phyloP scores from a whole-genome alignment of 2,888 invertebrate species.

The Ectemnius continuus region DNA sequence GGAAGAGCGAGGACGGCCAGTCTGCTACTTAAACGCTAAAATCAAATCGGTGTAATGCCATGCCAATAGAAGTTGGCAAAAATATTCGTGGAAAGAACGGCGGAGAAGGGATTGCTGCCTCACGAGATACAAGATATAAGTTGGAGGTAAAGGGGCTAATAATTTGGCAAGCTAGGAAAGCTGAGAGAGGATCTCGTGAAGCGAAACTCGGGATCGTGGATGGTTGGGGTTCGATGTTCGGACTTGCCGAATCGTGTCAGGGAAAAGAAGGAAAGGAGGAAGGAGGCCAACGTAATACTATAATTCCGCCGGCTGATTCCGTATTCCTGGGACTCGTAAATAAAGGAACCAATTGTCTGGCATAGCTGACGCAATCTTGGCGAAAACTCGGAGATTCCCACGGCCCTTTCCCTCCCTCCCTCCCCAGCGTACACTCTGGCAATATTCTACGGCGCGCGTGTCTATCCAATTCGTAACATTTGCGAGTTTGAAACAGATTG shows the following conservation, averaged over 20 bases:
- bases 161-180: too few relatives aligned
- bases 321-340: slow-evolving; percentile 48
- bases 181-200: neutral
- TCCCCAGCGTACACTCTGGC: neutral
- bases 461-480: neutral
- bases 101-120: slow-evolving; percentile 19
- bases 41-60: neutral
- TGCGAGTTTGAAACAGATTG: neutral
- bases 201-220: neutral
- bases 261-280: slow-evolving; percentile 1
- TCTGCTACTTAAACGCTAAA: neutral
- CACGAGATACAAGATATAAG: slow-evolving; percentile 5
- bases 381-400: slow-evolving; percentile 40
- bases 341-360: slow-evolving; percentile 48
- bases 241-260: neutral
- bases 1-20: neutral
- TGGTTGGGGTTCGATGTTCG: neutral
- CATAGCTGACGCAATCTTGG: slow-evolving; percentile 40
- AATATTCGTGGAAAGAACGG: too few relatives aligned
- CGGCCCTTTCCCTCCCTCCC: neutral
- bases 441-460: neutral
- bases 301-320: slow-evolving; percentile 39
- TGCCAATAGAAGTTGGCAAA: slow-evolving; percentile 1
- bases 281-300: slow-evolving; percentile 39
- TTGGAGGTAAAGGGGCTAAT: slow-evolving; percentile 2